Base-by-base conservation (phyloP, 2,888 invertebrate species). In the Paralinhomoeus sp. region DNA sequence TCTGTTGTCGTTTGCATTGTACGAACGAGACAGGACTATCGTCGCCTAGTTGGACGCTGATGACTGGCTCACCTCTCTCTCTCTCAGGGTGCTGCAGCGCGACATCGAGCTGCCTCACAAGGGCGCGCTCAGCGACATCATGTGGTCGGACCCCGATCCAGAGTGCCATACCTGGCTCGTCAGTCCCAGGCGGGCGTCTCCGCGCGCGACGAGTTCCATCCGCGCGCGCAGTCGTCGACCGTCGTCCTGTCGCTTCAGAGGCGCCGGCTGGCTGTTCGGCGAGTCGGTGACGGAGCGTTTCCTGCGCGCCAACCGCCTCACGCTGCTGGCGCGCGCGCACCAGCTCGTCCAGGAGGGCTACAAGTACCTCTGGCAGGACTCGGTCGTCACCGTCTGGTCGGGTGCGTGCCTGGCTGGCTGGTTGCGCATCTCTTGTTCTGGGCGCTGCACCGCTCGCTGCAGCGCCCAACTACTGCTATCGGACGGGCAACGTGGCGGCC, bases 121-220 rank as follows among this genome's bases (percentile, higher is more conserved):
- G 73, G 97, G 93, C 49, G 82, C 87, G 41, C 85, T 91, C 65
- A 91, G 93, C 74, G 97, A 93, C 63, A 72, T 99, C 53, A 79
- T 97, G 42, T 97, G 97, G 97, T 93, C 93, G 3, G 97, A 97
- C 68, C 97, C 97, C 31, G 91, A 93, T 60, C 91, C 93, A 61
- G 89, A 93, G 60, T 79, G 89, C 45, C 80, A 85, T 49, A 76
- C 76, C 55, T 60, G 58, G 57, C 47, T 51, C n/a, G 47, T 58
- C 41, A 61, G 56, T 50, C 56, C 57, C 18, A 48, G 49, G 31
- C 15, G 9, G 31, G 31, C 15, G 15, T 31, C 9, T 12, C 31
- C 12, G 15, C 9, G 9, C 31, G 15, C 12, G 31, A 12, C 31
- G 9, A 12, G 31, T 31, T 31, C 31, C 31, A 12, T 31, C 9